A percentile compares a stretch with the other conserved stretches of the same genome.
These are phyloP conservation scores for Propsilocerus akamusi DNA, from an alignment of 1,140 invertebrate genomes.

Conservation along the genomic window DNA sequence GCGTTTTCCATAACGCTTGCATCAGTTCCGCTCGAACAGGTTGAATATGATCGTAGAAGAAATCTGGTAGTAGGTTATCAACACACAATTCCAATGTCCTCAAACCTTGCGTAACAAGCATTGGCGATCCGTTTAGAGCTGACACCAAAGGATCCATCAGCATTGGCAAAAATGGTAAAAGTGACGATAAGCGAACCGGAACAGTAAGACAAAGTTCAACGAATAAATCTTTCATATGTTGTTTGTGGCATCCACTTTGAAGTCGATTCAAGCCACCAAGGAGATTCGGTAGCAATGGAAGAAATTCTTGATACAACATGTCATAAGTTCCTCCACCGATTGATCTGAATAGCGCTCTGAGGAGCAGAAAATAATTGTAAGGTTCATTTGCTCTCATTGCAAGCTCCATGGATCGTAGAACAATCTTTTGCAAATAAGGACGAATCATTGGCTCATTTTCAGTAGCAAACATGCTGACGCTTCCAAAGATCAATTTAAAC, in stretches of 20 bases:
- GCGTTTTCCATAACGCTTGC: slow-evolving; percentile 79
- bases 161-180: slow-evolving; percentile 89
- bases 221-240: slow-evolving; percentile 94
- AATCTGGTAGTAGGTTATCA: slow-evolving; percentile 91
- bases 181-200: slow-evolving; percentile 77
- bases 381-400: slow-evolving; percentile 90
- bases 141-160: slow-evolving; percentile 93
- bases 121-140: slow-evolving; percentile 83
- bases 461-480: slow-evolving; percentile 78
- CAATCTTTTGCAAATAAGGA: slow-evolving; percentile 84
- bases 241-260: slow-evolving; percentile 87
- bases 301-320: slow-evolving; percentile 86
- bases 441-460: slow-evolving; percentile 92
- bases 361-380: slow-evolving; percentile 82
- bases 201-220: slow-evolving; percentile 92
- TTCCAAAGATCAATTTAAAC: slow-evolving; percentile 90
- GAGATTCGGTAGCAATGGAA: slow-evolving; percentile 79
- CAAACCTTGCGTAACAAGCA: slow-evolving; percentile 79
- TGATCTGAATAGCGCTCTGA: slow-evolving; percentile 61
- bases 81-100: slow-evolving; percentile 88
- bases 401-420: slow-evolving; percentile 86
- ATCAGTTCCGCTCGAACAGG: slow-evolving; percentile 87
- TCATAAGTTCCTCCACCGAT: slow-evolving; percentile 96
- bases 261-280: slow-evolving; percentile 82
- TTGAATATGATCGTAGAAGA: slow-evolving; percentile 91